Conservation (phyloP, 2,888 invertebrate species). For the Chloromyia formosa region DNA sequence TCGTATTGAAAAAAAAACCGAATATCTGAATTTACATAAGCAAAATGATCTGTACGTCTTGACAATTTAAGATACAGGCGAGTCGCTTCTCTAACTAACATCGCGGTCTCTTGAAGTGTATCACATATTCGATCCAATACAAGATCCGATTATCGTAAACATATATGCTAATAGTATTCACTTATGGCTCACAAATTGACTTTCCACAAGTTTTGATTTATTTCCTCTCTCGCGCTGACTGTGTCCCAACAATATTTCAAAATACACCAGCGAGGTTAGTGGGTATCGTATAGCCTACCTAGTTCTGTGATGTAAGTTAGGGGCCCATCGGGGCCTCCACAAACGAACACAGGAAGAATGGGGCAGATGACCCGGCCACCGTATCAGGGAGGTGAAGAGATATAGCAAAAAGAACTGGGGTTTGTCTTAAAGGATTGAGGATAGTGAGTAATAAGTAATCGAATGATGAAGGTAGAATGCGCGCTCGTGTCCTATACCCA, state of each 20-base stretch:
- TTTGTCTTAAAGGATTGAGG: conserved; percentile 39
- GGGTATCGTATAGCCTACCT: too few relatives aligned
- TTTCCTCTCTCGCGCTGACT: conserved; percentile 43
- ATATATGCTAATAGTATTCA: conserved; percentile 55
- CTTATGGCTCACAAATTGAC: conserved; percentile 52
- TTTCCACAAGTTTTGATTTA: conserved; percentile 51
- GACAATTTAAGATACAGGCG: conserved; percentile 3
- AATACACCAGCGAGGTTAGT: conserved; percentile 11
- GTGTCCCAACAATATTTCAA: background rate
- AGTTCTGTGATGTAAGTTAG: too few relatives aligned
- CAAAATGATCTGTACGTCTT: conserved; percentile 29
- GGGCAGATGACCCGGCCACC: conserved; percentile 10
- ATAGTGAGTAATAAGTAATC: conserved; percentile 37
- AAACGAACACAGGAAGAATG: background rate
- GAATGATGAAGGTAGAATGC: conserved; percentile 29
- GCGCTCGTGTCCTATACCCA: background rate
- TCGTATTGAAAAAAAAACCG: background rate
- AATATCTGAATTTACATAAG: conserved; percentile 32
- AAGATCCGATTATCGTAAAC: conserved; percentile 54
- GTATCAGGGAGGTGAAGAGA: background rate
- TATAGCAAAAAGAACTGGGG: conserved; percentile 14
- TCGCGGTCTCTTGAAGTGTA: conserved; percentile 18
- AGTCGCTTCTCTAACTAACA: conserved; percentile 5
- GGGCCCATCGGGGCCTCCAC: too few relatives aligned
- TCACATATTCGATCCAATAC: conserved; percentile 51